A percentile compares a stretch with the other conserved stretches of the same genome.
These are phyloP conservation scores for Leuciscus idus DNA, from an alignment of 2,113 vertebrate genomes.

Conservation along the genomic window DNA sequence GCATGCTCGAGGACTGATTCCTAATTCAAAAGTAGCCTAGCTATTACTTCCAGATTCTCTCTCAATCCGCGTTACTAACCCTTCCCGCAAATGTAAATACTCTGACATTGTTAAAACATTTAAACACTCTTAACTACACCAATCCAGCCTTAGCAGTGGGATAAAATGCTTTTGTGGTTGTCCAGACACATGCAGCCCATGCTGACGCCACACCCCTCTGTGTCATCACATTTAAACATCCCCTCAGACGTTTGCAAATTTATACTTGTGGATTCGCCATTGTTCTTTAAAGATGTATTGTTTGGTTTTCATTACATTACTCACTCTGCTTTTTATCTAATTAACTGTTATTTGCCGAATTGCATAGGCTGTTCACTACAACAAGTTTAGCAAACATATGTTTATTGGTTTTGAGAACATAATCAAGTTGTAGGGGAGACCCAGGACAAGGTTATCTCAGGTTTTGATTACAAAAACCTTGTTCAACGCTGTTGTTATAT, in stretches of 20 bases:
- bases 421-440: not conserved
- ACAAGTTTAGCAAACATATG: not conserved
- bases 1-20: not conserved
- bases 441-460: not conserved
- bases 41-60: not conserved
- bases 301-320: not conserved
- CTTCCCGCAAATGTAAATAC: not conserved
- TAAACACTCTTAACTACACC: not conserved
- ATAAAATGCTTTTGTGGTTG: not conserved
- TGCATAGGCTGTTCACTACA: not conserved
- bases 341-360: not conserved
- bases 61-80: not conserved
- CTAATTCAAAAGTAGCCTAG: not conserved
- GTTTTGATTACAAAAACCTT: not conserved
- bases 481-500: not conserved
- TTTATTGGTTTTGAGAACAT: not conserved
- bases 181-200: constrained; percentile 19
- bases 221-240: constrained; percentile 25
- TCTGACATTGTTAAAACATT: not conserved
- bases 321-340: not conserved
- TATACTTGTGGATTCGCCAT: not conserved
- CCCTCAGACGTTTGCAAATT: not conserved
- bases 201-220: constrained; percentile 35
- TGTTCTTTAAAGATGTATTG: not conserved
- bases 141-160: not conserved